Evolutionary conservation across 2,113 vertebrate species (phyloP), one percentile per base, ranked within the genome.

Genomic region (Sceloporus undulatus): DNA sequence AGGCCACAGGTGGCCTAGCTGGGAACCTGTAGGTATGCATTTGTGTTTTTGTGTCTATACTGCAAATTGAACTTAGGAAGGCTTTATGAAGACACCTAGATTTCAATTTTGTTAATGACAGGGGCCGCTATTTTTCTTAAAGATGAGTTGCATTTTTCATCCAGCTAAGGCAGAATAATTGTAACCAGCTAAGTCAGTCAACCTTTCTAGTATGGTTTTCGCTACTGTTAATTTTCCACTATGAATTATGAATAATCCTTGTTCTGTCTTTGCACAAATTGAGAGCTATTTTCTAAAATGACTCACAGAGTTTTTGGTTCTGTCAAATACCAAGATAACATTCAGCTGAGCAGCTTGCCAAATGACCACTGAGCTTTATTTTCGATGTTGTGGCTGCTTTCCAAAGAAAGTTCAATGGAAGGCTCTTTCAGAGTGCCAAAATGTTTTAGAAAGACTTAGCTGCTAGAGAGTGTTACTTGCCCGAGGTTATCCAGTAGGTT

Each of bases 171-270:
- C 87, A 89, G 3, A 23, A 89, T 65, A 90, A 79, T 1, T 14
- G 3, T 85, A 85, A 75, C 77, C 10, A 40, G 42, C 5, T 19
- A 89, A 88, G 25, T 82, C 85, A 89, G 87, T 89, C 74, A 86
- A 66, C 1, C 23, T 88, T 78, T 80, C 42, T 21, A 18, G 42
- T 5, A 66, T 2, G 90, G 52, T 21, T 92, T 84, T 86, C 23
- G 13, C 21, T 21, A 77, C 2, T 29, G 85, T 27, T 42, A 91
- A 93, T 87, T 78, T n/a, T 68, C 54, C 87, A 6, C 38, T 79
- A 77, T 11, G 68, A 90, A 90, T 68, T 65, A 90, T 76, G 3
- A 85, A 93, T 85, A 23, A 11, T 19, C 18, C 25, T 1, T 66
- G 34, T 87, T 82, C 29, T 23, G 42, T 70, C 85, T 85, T 27